phyloP scores from a whole-genome alignment of 37 sponge, comb jelly and placozoan species.

The Halichondria panicea region DNA sequence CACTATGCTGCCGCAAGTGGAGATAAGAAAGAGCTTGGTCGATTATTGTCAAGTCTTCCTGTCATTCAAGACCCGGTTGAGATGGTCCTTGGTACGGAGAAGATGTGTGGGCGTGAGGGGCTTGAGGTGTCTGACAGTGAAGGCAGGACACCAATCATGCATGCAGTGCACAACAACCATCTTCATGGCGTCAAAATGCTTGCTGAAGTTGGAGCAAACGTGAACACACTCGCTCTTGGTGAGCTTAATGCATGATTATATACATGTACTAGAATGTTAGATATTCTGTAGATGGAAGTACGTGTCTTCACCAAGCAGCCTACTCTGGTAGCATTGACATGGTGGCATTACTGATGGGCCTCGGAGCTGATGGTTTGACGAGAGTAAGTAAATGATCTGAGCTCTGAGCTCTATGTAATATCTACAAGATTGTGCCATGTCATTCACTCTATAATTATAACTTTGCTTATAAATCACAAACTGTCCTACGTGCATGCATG shows the following conservation, averaged over 20 bases:
- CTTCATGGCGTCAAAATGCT: conserved; percentile 62
- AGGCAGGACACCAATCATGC: conserved; percentile 82
- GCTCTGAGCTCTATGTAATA: too few relatives aligned
- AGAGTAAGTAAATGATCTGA: conserved; percentile 22
- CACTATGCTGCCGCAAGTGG: conserved; percentile 73
- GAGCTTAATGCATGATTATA: not conserved
- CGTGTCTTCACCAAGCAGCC: conserved; percentile 74
- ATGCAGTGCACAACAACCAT: conserved; percentile 76
- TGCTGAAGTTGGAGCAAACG: conserved; percentile 68
- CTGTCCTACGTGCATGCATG: too few relatives aligned
- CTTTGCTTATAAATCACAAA: too few relatives aligned
- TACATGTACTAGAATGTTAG: not conserved
- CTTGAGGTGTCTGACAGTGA: conserved; percentile 74
- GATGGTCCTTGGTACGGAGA: conserved; percentile 48
- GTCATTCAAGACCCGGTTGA: conserved; percentile 53
- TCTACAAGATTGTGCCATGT: too few relatives aligned
- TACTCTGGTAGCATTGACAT: conserved; percentile 53
- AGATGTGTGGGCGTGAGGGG: conserved; percentile 31
- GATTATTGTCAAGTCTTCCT: conserved; percentile 31
- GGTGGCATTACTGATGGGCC: conserved; percentile 65
- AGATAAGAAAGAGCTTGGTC: conserved; percentile 51
- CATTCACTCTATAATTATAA: too few relatives aligned
- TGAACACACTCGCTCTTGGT: conserved; percentile 58
- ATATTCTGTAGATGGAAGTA: conserved; percentile 63
- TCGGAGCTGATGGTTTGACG: conserved; percentile 64